These are phyloP conservation scores for Andrena fulva DNA, from an alignment of 2,888 invertebrate species.

Conservation along the genomic window DNA sequence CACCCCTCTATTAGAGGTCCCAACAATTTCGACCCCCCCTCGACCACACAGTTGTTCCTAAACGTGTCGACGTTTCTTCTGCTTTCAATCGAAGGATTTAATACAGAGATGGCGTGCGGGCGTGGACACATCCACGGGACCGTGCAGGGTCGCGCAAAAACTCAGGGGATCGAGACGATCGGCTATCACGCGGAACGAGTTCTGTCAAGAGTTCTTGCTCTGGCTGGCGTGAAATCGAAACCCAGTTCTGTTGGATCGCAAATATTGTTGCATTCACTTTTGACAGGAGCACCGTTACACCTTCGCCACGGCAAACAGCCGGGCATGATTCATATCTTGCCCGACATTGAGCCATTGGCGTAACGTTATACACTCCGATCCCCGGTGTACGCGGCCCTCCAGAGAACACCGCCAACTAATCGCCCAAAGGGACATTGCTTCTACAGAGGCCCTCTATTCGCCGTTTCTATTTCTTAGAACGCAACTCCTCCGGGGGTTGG, in stretches of 20 bases:
- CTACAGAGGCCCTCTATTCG: neutral
- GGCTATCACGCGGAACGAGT: constrained; percentile 32
- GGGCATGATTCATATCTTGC: constrained; percentile 58
- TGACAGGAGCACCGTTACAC: constrained; percentile 58
- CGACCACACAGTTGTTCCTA: neutral
- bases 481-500: neutral
- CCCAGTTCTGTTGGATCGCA: constrained; percentile 47
- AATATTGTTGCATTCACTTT: constrained; percentile 61
- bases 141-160: neutral
- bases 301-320: constrained; percentile 29
- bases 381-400: constrained; percentile 38
- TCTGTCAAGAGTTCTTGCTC: constrained; percentile 17
- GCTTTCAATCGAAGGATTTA: neutral
- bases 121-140: neutral
- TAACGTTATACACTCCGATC: constrained; percentile 58
- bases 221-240: constrained; percentile 55
- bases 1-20: too few species aligned
- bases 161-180: constrained; percentile 12
- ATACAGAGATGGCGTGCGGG: neutral
- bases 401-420: neutral
- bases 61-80: neutral
- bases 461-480: neutral
- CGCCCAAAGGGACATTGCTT: neutral
- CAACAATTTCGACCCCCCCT: neutral
- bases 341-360: constrained; percentile 59